phyloP scores from a whole-genome alignment of 2,113 vertebrate species.

The Dasyornis broadbenti region DNA sequence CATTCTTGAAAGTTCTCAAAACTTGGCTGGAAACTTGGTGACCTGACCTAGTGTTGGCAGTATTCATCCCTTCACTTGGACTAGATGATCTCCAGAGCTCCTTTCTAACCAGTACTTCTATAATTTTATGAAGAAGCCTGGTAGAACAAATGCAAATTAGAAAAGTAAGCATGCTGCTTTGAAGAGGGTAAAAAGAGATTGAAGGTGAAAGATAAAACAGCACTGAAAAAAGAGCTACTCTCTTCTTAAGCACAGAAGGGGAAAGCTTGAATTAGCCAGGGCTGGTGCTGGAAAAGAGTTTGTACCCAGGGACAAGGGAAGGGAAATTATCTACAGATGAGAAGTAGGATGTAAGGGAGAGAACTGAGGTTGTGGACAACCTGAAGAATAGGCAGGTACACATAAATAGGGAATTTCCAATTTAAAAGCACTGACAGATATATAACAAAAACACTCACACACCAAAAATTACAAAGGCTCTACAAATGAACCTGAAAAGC shows the following conservation, averaged over 20 bases:
- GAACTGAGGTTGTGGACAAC: background rate
- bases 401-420: background rate
- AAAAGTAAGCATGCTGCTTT: background rate
- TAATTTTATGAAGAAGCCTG: background rate
- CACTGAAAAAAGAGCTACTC: background rate
- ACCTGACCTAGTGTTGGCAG: background rate
- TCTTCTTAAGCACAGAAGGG: background rate
- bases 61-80: background rate
- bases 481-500: background rate
- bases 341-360: background rate
- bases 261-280: background rate
- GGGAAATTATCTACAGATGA: background rate
- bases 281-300: background rate
- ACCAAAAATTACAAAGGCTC: background rate
- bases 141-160: background rate
- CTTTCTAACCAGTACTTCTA: background rate
- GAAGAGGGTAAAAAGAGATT: background rate
- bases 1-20: background rate
- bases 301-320: background rate
- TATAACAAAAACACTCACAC: accelerated
- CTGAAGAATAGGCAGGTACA: background rate
- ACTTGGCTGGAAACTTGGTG: background rate
- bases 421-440: background rate
- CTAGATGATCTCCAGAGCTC: background rate
- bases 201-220: background rate